Evolutionary conservation across 2,113 vertebrate species (phyloP).

Genomic region (Triplophysa dalaica): DNA sequence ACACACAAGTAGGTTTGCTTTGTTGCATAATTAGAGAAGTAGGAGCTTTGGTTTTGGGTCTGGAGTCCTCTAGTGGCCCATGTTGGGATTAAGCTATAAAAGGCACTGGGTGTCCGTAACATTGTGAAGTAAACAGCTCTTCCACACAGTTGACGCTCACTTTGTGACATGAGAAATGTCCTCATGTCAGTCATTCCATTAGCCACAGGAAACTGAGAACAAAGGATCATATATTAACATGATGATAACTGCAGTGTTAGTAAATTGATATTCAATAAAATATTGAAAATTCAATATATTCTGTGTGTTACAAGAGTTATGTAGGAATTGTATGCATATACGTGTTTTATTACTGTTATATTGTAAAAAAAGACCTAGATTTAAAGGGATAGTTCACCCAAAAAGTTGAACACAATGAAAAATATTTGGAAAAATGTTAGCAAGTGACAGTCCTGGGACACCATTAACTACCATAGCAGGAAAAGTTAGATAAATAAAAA

Average conservation of each 20-base stretch:
- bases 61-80: constrained; percentile 38
- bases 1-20: constrained; percentile 3
- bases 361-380: too few relatives aligned
- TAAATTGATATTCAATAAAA: too few relatives aligned
- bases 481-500: too few relatives aligned
- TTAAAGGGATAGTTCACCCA: too few relatives aligned
- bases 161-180: constrained; percentile 28
- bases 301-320: not conserved
- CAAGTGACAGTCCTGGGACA: too few relatives aligned
- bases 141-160: not conserved
- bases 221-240: not conserved
- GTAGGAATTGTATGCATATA: too few relatives aligned
- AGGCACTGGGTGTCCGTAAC: constrained; percentile 46
- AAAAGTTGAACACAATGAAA: too few relatives aligned
- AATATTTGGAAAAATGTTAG: too few relatives aligned
- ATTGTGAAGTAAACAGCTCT: constrained; percentile 48
- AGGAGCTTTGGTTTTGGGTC: constrained; percentile 1
- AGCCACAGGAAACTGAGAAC: constrained; percentile 7
- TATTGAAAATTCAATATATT: too few relatives aligned
- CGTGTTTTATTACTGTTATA: too few relatives aligned
- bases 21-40: not conserved
- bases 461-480: too few relatives aligned
- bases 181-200: constrained; percentile 13
- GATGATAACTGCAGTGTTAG: too few relatives aligned
- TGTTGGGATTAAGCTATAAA: constrained; percentile 41